Conservation (phyloP, 1,140 invertebrate genomes). For the Ceratina calcarata region DNA sequence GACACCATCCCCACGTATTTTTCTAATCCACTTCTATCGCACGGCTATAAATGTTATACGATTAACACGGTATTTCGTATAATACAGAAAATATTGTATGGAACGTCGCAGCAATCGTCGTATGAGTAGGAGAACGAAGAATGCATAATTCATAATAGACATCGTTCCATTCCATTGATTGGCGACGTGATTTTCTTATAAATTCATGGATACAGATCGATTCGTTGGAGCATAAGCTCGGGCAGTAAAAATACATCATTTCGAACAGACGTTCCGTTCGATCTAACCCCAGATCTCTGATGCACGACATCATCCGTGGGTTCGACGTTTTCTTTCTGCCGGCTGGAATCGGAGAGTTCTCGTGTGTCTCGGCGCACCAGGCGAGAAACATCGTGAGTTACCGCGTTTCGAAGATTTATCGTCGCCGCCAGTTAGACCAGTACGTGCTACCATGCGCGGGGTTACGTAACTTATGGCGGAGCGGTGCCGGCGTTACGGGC, state of each 20-base stretch:
- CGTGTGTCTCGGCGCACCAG: slow-evolving; percentile 19
- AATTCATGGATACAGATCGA: too few species aligned
- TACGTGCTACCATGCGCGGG: slow-evolving; percentile 43
- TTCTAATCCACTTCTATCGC: neutral
- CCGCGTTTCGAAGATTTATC: slow-evolving; percentile 57
- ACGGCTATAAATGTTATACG: too few species aligned
- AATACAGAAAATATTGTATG: too few species aligned
- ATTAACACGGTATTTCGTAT: too few species aligned
- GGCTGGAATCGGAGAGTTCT: neutral
- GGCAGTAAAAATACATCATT: neutral
- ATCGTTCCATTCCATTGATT: too few species aligned
- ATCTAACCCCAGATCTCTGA: slow-evolving; percentile 1
- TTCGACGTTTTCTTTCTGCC: slow-evolving; percentile 4
- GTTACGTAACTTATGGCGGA: slow-evolving; percentile 49
- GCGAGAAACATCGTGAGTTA: slow-evolving; percentile 53
- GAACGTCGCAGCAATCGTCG: too few species aligned
- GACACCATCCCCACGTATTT: slow-evolving; percentile 27
- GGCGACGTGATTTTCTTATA: too few species aligned
- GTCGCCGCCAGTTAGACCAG: slow-evolving; percentile 35
- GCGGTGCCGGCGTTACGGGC: slow-evolving; percentile 15
- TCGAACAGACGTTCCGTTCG: neutral
- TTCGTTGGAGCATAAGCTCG: neutral
- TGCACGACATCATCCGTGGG: slow-evolving; percentile 2
- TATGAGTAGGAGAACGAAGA: too few species aligned
- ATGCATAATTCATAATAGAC: too few species aligned